phyloP scores from a whole-genome alignment of 1,140 invertebrate species.

The Rhyacophila brunnea region DNA sequence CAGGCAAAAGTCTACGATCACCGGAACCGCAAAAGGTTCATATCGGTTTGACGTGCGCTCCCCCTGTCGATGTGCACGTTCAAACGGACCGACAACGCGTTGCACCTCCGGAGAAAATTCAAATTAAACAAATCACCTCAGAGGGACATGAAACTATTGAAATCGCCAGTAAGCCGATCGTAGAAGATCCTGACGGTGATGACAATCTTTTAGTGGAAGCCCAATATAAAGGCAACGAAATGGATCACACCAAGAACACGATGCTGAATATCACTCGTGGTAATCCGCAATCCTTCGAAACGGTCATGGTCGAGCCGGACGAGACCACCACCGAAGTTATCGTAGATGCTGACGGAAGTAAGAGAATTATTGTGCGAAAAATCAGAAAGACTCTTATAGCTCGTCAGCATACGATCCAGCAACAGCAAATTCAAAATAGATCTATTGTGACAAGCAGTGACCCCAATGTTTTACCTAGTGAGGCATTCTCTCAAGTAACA shows the following conservation, averaged over 20 bases:
- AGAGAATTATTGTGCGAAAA: conserved; percentile 74
- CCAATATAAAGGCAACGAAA: conserved; percentile 61
- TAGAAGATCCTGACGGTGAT: conserved; percentile 50
- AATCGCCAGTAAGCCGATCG: conserved; percentile 66
- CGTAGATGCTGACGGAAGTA: conserved; percentile 77
- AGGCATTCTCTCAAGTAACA: conserved; percentile 65
- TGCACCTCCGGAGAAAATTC: conserved; percentile 63
- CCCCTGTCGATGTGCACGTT: conserved; percentile 58
- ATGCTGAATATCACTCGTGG: conserved; percentile 65
- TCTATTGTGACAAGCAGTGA: conserved; percentile 41
- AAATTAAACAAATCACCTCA: conserved; percentile 65
- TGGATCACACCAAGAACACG: conserved; percentile 50
- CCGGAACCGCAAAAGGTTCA: conserved; percentile 38
- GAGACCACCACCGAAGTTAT: conserved; percentile 76
- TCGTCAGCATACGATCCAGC: conserved; percentile 53
- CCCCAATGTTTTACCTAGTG: conserved; percentile 52
- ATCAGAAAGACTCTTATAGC: conserved; percentile 58
- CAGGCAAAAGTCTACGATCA: conserved; percentile 52
- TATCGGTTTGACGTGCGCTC: conserved; percentile 51
- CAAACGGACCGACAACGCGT: conserved; percentile 56
- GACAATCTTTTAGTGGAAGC: conserved; percentile 68
- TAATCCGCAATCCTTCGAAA: conserved; percentile 74
- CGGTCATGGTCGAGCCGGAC: conserved; percentile 73
- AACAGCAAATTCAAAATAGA: conserved; percentile 46
- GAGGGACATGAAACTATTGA: conserved; percentile 75